Evolutionary conservation across 2,797 vertebrate species (phyloP), one percentile per base, ranked within the genome.

Genomic region (Centropyge bicolor): DNA sequence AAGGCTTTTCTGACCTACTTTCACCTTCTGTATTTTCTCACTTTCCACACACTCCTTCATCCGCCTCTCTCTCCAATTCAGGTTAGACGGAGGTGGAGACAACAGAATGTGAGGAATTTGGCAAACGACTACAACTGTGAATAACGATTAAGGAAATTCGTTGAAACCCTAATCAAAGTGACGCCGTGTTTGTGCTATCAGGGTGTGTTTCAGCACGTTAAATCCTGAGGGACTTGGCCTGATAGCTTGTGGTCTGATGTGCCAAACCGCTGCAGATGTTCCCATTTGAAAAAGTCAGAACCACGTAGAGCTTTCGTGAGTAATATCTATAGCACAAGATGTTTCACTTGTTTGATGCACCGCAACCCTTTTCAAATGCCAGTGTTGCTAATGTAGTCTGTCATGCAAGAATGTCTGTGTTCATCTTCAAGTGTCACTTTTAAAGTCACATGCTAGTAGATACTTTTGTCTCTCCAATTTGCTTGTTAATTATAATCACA

Each of bases 1-100:
- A 38, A 67, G 36, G 48, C 46, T 71, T 75, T 70, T 65, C 63
- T 85, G 84, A 83, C 88, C 87, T 84, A 88, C 70, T 85, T 90
- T 75, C 64, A 61, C 65, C 54, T 62, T 49, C 61, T 51, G 17
- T 46, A 8, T n/a, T 70, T 57, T 59, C n/a, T 63, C 24, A 17
- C 40, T 59, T 64, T 11, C 65, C 65, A 51, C 41, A 6, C 22
- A 41, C 54, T 60, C 41, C 31, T 79, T 72, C 49, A 64, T 66
- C 35, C 27, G 20, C 27, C 41, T 35, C 61, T 55, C 36, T 38
- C 38, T 41, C 27, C 62, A 10, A 54, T 46, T 68, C 49, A 59
- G 40, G 63, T 67, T 36, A 40, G 64, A 59, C 51, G 4, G 12
- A 62, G 0, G 6, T 22, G 6, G 49, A 60, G 64, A 43, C 40